Percentiles rank a stretch among this genome's conserved stretches.
phyloP scores from a whole-genome alignment of 2,888 invertebrate genomes.

The Seira sanloemensis region DNA sequence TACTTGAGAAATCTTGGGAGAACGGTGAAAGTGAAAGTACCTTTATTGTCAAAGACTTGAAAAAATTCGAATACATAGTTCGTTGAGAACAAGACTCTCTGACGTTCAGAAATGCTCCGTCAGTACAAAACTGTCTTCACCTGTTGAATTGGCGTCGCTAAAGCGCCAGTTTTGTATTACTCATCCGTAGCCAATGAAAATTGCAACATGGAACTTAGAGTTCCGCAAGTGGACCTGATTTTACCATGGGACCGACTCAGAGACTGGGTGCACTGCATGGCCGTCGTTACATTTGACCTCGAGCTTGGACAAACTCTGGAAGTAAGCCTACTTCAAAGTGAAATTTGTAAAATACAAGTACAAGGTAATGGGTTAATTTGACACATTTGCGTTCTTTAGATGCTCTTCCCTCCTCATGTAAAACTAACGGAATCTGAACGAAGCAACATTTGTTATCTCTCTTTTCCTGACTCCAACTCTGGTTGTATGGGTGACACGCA shows the following conservation, averaged over 20 bases:
- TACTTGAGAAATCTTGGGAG: no score
- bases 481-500: conserved; percentile 99
- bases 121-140: no score
- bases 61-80: no score
- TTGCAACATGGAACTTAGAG: conserved; percentile 27
- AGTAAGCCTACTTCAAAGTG: conserved; percentile 77
- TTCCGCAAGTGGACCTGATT: conserved; percentile 67
- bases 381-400: no score
- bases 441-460: conserved; percentile 96
- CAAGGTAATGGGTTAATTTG: background rate
- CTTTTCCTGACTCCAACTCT: conserved; percentile 99
- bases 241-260: conserved; percentile 84
- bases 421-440: conserved; percentile 89
- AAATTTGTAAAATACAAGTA: background rate
- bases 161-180: no score
- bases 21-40: no score
- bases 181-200: no score
- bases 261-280: conserved; percentile 98
- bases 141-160: no score
- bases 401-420: conserved; percentile 88
- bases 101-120: no score
- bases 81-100: no score
- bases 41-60: no score
- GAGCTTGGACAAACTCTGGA: conserved; percentile 99
- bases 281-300: conserved; percentile 98